Evolutionary conservation across 2,888 invertebrate species (phyloP), one percentile per base, ranked within the genome.

Genomic region (Dynastes maya): DNA sequence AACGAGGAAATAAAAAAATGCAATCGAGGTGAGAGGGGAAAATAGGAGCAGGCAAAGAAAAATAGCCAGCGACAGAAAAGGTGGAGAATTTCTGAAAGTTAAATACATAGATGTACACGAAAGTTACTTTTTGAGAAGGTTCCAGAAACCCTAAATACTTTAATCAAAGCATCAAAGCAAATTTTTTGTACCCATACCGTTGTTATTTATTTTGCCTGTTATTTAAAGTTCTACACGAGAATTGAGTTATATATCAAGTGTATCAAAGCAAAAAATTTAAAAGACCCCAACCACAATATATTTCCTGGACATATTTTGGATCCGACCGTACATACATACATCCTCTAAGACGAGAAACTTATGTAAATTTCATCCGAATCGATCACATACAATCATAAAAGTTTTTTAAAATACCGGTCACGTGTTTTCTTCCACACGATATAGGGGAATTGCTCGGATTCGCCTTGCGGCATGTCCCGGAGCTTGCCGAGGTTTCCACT

Each of bases 301-400:
- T 64, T 29, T 64, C 29, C 6, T 8, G 6, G 5, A 22, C 16
- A 37, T 64, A 29, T 64, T 64, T 11, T 45, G 45, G 45, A 45
- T 37, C 5, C 32, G 1, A 37, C 5, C 63, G 63, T 32, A 27
- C 2, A 63, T 3, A 29, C 13, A 29, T 32, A 63, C 13, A 32
- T 63, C 22, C 22, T 67, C 45, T 32, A 61, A n/a, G 9, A 58
- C 58, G 16, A 37, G 5, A 72, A 71, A 9, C 72, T 55, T 58
- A 70, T 72, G 37, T 55, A 55, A 72, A 72, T 58, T 72, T 72
- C 40, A 72, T 72, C 11, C 58, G 58, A 40, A 72, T 72, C 72
- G 58, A 61, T 72, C 72, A 72, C 72, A 70, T 6, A 27, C 72
- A 72, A 58, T 72, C 72, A 72, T 72, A 72, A 55, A 45, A 72